Base-by-base conservation (phyloP, 2,797 vertebrate species). In the Glossophaga mutica region DNA sequence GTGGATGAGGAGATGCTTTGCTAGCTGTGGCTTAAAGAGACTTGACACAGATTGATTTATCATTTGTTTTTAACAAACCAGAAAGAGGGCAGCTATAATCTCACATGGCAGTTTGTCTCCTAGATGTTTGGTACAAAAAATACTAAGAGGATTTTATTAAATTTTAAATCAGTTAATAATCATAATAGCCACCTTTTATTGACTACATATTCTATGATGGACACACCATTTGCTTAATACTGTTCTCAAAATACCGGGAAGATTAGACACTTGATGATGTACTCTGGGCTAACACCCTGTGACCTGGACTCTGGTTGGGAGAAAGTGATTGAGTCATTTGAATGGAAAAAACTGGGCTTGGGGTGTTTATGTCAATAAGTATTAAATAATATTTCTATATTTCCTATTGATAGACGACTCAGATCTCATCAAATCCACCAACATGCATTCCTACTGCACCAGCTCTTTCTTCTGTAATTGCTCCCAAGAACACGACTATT, bases 401-500 rank as follows among this genome's bases (percentile, higher is more conserved):
- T 97, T 62, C 95, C 6, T 96, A 68, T 94, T 85, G 8, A 3
- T 92, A 98, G 97, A 32, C 92, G 84, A 92, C 96, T 68, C 76
- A 7, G 50, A 39, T 46, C 59, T 93, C 96, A 79, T 88, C 62
- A 0, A 95, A 88, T 85, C 67, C 94, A n/a, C 94, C 97, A 1
- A 50, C 95, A 0, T 93, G 85, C 87, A 85, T 97, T 84, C 97
- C 93, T 26, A 90, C 95, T 37, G 96, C 96, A 50, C 97, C 98
- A 3, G 98, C 97, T 71, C n/a, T 32, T 93, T 92, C 97, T 73
- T 79, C 97, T 1, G 44, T 97, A 21, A 90, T 97, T 55, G 92
- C 93, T 85, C 81, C 98, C n/a, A 46, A 97, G 6, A 94, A 91
- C 86, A 39, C 98, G 0, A 97, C 96, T 0, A 88, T 99, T 29